Evolutionary conservation across 2,888 invertebrate species (phyloP), one percentile per base, ranked within the genome.

Genomic region (Opisthograptis luteolata): DNA sequence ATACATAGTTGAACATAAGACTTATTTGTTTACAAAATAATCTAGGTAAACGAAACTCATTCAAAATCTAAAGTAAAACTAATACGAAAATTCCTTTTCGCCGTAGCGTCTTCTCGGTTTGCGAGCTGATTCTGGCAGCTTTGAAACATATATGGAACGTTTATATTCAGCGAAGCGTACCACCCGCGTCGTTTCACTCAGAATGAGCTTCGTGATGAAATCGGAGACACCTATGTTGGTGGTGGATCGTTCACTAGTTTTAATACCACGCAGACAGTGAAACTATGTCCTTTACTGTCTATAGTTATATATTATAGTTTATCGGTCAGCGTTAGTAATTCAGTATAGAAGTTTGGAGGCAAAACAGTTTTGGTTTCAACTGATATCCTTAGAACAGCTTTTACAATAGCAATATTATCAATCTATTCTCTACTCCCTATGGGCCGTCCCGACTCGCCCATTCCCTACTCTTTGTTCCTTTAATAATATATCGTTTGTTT

Each of bases 121-220:
- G 57, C 55, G 66, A 70, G 63, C 70, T 46, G 47, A 42, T 52
- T 70, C 63, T 67, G 71, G 73, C 72, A 70, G 71, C 64, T 66
- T 60, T 70, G 70, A 66, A 69, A 71, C 78, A 71, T 78, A 79
- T 74, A 78, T 75, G 70, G 73, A 65, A 76, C 76, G 81, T 84
- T 84, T 87, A 84, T 84, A 83, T 84, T 82, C 79, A 78, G 73
- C 71, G 64, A 67, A 62, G 73, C 72, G 67, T 76, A 75, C 87
- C 87, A 84, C 87, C 85, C 87, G 84, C 87, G 81, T 79, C 69
- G 87, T 70, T 65, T 68, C 65, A 60, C 60, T 71, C 69, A 63
- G 48, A 41, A 55, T 24, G 70, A 68, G 68, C 66, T 68, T 70
- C 68, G 65, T 72, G 69, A 73, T 75, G 76, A 79, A 82, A 84